These are phyloP conservation scores for Taenioides sp. DNA, from an alignment of 2,797 vertebrate species.

Conservation along the genomic window DNA sequence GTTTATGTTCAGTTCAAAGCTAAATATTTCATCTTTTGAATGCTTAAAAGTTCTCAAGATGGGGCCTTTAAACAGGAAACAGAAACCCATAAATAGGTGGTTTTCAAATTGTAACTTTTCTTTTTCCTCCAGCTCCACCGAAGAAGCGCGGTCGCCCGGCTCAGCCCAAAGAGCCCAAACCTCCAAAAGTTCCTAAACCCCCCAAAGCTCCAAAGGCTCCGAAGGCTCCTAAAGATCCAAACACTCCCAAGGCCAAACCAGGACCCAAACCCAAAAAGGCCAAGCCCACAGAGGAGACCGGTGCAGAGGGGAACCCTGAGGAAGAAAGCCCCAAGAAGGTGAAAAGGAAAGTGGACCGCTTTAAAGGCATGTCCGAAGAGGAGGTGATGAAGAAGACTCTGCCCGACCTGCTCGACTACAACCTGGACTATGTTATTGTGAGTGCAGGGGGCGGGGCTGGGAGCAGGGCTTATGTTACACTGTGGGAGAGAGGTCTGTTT, in stretches of 20 bases:
- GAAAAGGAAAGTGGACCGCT: conserved; percentile 95
- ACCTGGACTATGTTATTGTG: conserved; percentile 98
- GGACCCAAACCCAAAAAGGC: conserved; percentile 85
- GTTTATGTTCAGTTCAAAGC: no score
- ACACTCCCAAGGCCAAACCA: conserved; percentile 76
- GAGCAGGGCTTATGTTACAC: no score
- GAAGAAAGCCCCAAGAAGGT: conserved; percentile 94
- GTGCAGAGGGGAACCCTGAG: conserved; percentile 87
- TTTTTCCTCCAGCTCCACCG: conserved; percentile 56
- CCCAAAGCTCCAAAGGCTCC: conserved; percentile 52
- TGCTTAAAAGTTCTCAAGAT: no score
- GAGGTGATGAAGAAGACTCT: conserved; percentile 96
- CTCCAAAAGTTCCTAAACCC: conserved; percentile 36
- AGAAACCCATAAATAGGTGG: no score
- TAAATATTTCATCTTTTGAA: no score
- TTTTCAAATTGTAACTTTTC: no score
- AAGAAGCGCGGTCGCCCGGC: conserved; percentile 72
- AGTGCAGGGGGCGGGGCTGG: conserved; percentile 47
- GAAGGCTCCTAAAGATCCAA: conserved; percentile 70
- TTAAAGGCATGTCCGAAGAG: conserved; percentile 95
- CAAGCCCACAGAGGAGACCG: conserved; percentile 63
- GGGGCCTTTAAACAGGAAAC: no score
- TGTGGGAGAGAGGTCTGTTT: no score
- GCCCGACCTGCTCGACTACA: conserved; percentile 93
- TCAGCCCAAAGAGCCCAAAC: conserved; percentile 30